Evolutionary conservation across 2,888 invertebrate genomes (phyloP), one percentile per base, ranked within the genome.

Genomic region (Epicampocera succincta): DNA sequence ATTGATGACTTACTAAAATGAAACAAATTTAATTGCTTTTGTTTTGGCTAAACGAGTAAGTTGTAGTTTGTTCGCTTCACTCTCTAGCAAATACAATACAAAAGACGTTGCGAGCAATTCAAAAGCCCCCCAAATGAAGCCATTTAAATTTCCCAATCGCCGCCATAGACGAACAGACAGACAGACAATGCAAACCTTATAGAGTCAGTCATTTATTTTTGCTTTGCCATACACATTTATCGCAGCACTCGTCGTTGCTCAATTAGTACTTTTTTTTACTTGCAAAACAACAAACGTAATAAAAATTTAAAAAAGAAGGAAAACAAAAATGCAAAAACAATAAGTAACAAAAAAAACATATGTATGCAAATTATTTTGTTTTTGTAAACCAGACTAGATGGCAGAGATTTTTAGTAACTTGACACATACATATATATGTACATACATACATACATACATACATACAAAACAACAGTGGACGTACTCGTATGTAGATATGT

Each of bases 71-170:
- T 15, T 19, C 13, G 21, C 17, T 13, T 33, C 6, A 2, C 33
- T 73, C 12, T 61, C 15, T 56, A 48, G 5, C 33, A 33, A 58
- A 46, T 48, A 17, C 15, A 25, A 15, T 11, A 25, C 25, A 54
- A 42, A 29, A 61, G 73, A 25, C 58, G 15, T 58, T 11, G 15
- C 52, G 40, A 25, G 15, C 42, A 58, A 54, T 21, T 12, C 21
- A 46, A 63, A 63, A 61, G 46, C 11, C 40, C 52, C 21, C 44
- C 61, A 73, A 79, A 68, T 68, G 79, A 79, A 79, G 68, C 79
- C 79, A 79, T 79, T 79, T 73, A 73, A 72, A 73, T 79, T 73
- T 79, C 48, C 52, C 79, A 61, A 68, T 73, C 60, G 66, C 66
- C 52, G 56, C 63, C 54, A 54, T 48, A 77, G 33, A 56, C n/a